phyloP scores from a whole-genome alignment of 2,797 vertebrate genomes.

The Gouania willdenowi region DNA sequence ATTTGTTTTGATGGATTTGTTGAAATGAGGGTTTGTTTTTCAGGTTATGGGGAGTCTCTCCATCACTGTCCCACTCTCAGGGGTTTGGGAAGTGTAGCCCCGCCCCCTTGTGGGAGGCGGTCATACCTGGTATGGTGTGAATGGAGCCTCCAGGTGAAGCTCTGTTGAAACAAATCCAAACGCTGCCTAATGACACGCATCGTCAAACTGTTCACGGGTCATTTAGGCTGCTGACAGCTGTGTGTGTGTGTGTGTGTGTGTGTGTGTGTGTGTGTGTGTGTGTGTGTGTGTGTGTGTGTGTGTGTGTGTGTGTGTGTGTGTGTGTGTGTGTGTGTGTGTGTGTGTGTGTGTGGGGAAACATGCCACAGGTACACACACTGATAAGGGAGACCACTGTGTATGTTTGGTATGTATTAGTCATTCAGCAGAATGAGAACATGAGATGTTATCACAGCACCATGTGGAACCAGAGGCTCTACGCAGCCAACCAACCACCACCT shows the following conservation, averaged over 20 bases:
- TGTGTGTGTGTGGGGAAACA: constrained; percentile 7
- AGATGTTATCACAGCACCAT: too few relatives aligned
- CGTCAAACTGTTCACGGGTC: constrained; percentile 93
- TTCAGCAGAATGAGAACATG: too few relatives aligned
- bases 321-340: not conserved
- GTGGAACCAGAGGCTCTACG: too few relatives aligned
- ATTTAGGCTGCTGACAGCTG: constrained; percentile 88
- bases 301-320: not conserved
- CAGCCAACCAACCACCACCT: too few relatives aligned
- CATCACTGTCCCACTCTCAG: constrained; percentile 26
- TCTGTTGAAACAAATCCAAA: constrained; percentile 89
- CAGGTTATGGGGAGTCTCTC: too few relatives aligned
- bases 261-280: not conserved
- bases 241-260: not conserved
- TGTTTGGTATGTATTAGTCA: constrained; percentile 52
- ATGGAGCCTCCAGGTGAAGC: constrained; percentile 84
- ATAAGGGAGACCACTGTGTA: constrained; percentile 22
- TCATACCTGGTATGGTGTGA: constrained; percentile 85
- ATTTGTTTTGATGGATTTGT: too few relatives aligned
- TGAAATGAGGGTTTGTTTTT: too few relatives aligned
- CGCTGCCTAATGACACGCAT: constrained; percentile 90
- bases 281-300: not conserved
- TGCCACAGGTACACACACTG: constrained; percentile 28
- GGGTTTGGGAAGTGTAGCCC: constrained; percentile 33
- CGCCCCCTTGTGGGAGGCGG: constrained; percentile 33